Conservation (phyloP, 2,888 invertebrate genomes). For the Plagodis pulveraria region DNA sequence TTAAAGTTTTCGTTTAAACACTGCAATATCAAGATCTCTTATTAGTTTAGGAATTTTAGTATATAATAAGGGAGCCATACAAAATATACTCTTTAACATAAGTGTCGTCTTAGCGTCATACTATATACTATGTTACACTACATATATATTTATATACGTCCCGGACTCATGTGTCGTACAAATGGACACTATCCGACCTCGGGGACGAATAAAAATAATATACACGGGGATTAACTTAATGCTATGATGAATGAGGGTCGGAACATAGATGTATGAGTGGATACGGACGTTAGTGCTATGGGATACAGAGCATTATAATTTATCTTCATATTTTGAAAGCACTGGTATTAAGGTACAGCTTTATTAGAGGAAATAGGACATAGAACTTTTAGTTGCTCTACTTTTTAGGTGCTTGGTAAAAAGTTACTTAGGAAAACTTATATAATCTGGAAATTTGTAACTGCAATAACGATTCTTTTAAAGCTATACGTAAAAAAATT, state of each 20-base stretch:
- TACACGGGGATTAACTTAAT: constrained; percentile 69
- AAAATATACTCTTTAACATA: too few relatives aligned
- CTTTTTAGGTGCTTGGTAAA: background rate
- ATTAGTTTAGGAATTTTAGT: too few relatives aligned
- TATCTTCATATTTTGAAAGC: constrained; percentile 28
- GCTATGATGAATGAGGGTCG: constrained; percentile 68
- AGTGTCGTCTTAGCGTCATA: too few relatives aligned
- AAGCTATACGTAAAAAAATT: too few relatives aligned
- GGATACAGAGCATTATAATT: constrained; percentile 18
- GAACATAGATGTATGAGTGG: constrained; percentile 42
- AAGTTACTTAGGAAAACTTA: background rate
- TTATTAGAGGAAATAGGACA: constrained; percentile 8
- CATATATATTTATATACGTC: constrained; percentile 14
- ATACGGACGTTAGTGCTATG: constrained; percentile 18
- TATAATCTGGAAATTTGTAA: background rate
- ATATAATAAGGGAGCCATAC: too few relatives aligned
- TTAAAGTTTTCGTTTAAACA: too few relatives aligned
- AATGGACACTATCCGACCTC: constrained; percentile 64
- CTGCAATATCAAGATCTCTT: too few relatives aligned
- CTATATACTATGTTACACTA: too few relatives aligned
- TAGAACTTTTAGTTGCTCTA: background rate
- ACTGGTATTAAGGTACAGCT: constrained; percentile 5
- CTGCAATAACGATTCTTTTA: too few relatives aligned
- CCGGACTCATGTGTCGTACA: constrained; percentile 37
- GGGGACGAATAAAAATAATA: constrained; percentile 72